These are phyloP conservation scores for Halichoerus grypus DNA, from an alignment of 2,113 vertebrate species.

Conservation along the genomic window DNA sequence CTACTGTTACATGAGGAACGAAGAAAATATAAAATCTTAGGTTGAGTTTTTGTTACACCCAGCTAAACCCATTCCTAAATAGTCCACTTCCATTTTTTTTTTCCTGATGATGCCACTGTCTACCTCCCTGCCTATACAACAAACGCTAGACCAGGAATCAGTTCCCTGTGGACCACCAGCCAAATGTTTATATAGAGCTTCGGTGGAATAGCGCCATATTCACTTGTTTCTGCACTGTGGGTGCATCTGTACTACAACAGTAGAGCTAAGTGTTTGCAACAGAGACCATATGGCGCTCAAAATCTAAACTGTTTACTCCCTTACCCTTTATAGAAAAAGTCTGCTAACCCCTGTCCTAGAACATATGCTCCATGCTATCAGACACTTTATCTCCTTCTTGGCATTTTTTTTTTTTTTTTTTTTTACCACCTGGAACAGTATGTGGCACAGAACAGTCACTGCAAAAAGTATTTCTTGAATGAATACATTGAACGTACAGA, in stretches of 20 bases:
- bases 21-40: not conserved
- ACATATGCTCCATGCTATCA: not conserved
- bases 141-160: not conserved
- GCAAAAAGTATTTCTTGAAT: not conserved
- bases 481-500: not conserved
- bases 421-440: not conserved
- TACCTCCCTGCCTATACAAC: not conserved
- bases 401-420: not conserved
- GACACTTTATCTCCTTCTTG: not conserved
- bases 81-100: not conserved
- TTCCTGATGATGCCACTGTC: not conserved
- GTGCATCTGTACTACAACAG: not conserved
- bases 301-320: constrained; percentile 7
- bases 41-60: not conserved
- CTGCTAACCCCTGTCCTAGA: not conserved
- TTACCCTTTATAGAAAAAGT: not conserved
- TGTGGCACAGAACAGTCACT: not conserved
- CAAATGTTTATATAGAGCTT: not conserved
- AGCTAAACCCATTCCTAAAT: not conserved
- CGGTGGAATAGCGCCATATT: not conserved
- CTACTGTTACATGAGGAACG: not conserved
- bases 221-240: not conserved
- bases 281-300: not conserved
- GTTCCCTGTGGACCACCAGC: not conserved
- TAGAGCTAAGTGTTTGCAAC: not conserved